Conservation (phyloP, 2,797 vertebrate genomes). For the Phalloptychus januarius region DNA sequence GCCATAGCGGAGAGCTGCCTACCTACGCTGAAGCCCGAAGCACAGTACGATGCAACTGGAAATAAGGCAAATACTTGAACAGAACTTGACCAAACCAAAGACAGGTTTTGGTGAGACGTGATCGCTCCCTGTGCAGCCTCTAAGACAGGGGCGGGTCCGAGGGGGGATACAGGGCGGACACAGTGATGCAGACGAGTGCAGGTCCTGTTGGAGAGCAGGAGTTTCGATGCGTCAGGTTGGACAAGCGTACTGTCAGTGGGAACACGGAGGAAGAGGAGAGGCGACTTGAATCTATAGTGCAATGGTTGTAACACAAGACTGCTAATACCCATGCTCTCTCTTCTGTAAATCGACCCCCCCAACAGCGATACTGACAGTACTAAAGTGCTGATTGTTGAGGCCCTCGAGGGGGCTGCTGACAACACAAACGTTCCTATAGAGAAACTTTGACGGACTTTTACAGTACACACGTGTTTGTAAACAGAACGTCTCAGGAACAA, state of each 20-base stretch:
- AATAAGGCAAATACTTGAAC: slow-evolving; percentile 72
- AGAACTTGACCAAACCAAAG: slow-evolving; percentile 50
- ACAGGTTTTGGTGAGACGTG: slow-evolving; percentile 40
- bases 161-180: neutral
- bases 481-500: slow-evolving; percentile 65
- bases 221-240: slow-evolving; percentile 18
- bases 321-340: slow-evolving; percentile 45
- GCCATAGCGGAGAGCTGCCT: slow-evolving; percentile 31
- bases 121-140: slow-evolving; percentile 25
- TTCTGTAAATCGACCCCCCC: slow-evolving; percentile 44
- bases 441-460: slow-evolving; percentile 58
- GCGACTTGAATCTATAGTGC: slow-evolving; percentile 64
- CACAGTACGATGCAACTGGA: slow-evolving; percentile 59
- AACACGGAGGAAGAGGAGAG: slow-evolving; percentile 47
- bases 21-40: slow-evolving; percentile 41
- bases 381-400: slow-evolving; percentile 83
- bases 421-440: slow-evolving; percentile 62
- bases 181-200: slow-evolving; percentile 47
- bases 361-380: slow-evolving; percentile 54
- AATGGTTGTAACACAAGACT: slow-evolving; percentile 62
- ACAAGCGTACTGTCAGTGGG: slow-evolving; percentile 52
- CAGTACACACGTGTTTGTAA: slow-evolving; percentile 69
- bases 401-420: slow-evolving; percentile 60
- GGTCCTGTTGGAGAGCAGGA: slow-evolving; percentile 33
- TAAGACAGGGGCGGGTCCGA: neutral